Evolutionary conservation across 2,797 vertebrate genomes (phyloP).

Genomic region (Anguilla marmorata): DNA sequence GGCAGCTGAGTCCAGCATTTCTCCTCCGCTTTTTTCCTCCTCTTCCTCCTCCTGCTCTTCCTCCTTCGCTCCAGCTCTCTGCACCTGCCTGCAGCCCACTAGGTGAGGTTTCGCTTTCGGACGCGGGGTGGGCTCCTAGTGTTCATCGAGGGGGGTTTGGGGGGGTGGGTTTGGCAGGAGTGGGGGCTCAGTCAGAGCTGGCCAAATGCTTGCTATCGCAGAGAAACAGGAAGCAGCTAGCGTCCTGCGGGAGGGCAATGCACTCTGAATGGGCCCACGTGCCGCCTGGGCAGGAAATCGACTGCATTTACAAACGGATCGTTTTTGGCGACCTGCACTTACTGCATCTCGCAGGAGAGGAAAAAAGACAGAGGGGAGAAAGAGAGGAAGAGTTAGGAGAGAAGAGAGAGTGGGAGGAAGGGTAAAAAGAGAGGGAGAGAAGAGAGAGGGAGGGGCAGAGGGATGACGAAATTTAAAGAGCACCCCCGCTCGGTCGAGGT

Average conservation of each 20-base stretch:
- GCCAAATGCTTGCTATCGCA: background rate
- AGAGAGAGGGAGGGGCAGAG: background rate
- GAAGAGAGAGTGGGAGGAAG: background rate
- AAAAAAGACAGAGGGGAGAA: background rate
- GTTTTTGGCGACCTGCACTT: background rate
- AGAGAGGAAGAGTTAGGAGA: background rate
- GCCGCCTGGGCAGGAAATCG: background rate
- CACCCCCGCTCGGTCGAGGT: background rate
- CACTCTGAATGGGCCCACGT: background rate
- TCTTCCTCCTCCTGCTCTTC: conserved; percentile 53
- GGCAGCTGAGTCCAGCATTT: conserved; percentile 56
- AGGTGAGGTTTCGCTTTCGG: conserved; percentile 46
- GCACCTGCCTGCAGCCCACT: conserved; percentile 42
- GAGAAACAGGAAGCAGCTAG: too few species aligned
- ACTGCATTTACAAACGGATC: background rate
- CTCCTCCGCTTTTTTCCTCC: conserved; percentile 54
- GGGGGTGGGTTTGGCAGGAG: background rate
- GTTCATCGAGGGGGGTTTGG: background rate
- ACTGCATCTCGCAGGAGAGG: background rate
- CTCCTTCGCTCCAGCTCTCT: conserved; percentile 61
- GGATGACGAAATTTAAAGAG: background rate
- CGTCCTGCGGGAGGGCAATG: background rate
- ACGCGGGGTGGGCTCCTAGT: background rate
- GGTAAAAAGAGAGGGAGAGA: background rate
- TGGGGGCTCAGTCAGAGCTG: background rate